phyloP scores from a whole-genome alignment of 2,888 invertebrate species.

The Heliconius hortense region DNA sequence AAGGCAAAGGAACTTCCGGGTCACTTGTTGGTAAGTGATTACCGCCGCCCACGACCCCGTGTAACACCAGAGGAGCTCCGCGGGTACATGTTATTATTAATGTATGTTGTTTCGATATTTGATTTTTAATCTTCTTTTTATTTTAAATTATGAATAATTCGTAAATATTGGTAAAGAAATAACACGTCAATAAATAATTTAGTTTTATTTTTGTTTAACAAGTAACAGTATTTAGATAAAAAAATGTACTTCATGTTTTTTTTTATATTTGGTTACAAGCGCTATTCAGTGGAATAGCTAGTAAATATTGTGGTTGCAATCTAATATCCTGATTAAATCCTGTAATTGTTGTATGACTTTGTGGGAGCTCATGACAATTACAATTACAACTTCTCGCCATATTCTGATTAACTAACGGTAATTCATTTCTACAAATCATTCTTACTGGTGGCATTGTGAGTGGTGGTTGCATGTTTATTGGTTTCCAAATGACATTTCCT shows the following conservation, averaged over 20 bases:
- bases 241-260: not conserved
- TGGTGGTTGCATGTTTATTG: conserved; percentile 49
- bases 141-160: not conserved
- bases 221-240: not conserved
- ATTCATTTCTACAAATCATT: conserved; percentile 37
- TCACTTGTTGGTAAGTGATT: too few species aligned
- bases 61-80: too few species aligned
- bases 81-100: too few species aligned
- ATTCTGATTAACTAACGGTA: conserved; percentile 32
- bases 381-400: conserved; percentile 53
- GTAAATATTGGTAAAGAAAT: conserved; percentile 15
- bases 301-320: conserved; percentile 54
- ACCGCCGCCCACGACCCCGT: too few species aligned
- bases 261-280: conserved; percentile 18
- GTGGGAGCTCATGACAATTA: conserved; percentile 51
- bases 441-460: conserved; percentile 43
- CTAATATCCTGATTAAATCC: conserved; percentile 43
- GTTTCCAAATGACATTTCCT: conserved; percentile 60
- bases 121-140: not conserved
- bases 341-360: conserved; percentile 26
- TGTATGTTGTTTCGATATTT: not conserved
- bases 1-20: too few species aligned
- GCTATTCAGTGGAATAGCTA: conserved; percentile 54
- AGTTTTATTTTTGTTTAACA: not conserved
- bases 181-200: conserved; percentile 2